These are phyloP conservation scores for Anarhynchus alexandrinus DNA, from an alignment of 2,113 vertebrate species.

Conservation along the genomic window DNA sequence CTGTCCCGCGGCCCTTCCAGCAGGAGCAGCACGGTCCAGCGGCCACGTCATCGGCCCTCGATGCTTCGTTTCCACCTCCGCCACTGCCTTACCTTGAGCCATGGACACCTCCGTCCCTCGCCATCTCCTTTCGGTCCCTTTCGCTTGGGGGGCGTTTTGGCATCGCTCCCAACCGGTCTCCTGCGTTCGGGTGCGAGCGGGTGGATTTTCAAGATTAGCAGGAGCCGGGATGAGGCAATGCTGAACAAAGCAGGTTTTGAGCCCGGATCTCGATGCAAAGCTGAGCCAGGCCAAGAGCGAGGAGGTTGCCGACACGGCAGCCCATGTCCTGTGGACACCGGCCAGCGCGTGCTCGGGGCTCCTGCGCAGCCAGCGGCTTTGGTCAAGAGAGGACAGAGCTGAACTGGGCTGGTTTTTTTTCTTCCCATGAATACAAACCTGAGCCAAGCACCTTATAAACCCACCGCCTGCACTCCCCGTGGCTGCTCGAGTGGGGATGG, in stretches of 20 bases:
- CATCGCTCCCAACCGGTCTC: background rate
- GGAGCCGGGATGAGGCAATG: background rate
- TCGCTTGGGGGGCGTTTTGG: background rate
- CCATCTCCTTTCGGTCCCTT: background rate
- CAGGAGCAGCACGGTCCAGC: background rate
- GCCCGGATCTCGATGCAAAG: background rate
- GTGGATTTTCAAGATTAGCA: background rate
- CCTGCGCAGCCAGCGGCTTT: fast-evolving
- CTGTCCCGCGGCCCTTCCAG: background rate
- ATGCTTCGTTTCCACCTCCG: background rate
- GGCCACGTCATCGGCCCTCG: background rate
- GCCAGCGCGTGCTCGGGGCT: background rate
- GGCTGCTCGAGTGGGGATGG: background rate
- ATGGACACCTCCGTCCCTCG: fast-evolving
- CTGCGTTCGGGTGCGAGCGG: background rate
- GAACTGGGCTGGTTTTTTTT: background rate
- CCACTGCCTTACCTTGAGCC: background rate
- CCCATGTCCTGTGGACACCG: background rate
- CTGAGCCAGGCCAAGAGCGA: background rate
- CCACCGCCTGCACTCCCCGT: fast-evolving
- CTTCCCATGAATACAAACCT: background rate
- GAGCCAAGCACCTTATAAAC: background rate
- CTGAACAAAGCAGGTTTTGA: background rate
- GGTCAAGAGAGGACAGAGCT: background rate
- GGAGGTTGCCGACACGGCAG: background rate